A percentile compares a stretch with the other conserved stretches of the same genome.
phyloP scores from a whole-genome alignment of 2,888 invertebrate species.

The Morpho achilles region DNA sequence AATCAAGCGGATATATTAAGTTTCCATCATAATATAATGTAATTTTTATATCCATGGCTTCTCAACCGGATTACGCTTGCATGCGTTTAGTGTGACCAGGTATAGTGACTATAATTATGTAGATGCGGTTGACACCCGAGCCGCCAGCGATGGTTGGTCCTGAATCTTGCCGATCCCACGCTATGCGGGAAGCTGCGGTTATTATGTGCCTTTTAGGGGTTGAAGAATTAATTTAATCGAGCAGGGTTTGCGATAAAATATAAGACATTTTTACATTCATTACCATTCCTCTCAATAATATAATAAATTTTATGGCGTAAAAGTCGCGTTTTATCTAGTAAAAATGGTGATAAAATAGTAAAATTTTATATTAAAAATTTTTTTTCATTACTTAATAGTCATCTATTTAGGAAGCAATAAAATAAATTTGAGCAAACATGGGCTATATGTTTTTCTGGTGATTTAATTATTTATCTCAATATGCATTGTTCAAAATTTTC shows the following conservation, averaged over 20 bases:
- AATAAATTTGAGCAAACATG: no score
- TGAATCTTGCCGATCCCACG: conserved; percentile 55
- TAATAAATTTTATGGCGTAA: no score
- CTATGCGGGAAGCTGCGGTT: conserved; percentile 60
- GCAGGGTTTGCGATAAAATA: no score
- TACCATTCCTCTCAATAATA: no score
- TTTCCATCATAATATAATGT: conserved; percentile 1
- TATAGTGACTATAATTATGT: conserved; percentile 50
- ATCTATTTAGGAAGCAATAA: no score
- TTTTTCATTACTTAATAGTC: no score
- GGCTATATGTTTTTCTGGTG: no score
- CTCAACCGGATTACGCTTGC: conserved; percentile 35
- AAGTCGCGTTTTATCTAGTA: no score
- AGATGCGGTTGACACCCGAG: conserved; percentile 66
- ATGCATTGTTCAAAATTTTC: no score
- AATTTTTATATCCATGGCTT: conserved; percentile 33
- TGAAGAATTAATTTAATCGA: neutral
- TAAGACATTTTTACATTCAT: no score
- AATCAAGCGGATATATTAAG: conserved; percentile 22
- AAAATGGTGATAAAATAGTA: no score
- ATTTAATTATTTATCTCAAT: no score
- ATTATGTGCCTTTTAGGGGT: conserved; percentile 14
- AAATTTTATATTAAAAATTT: neutral
- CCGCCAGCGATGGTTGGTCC: conserved; percentile 40
- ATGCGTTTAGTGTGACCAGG: conserved; percentile 43